A percentile compares a stretch with the other conserved stretches of the same genome.
These are phyloP conservation scores for Colostygia pectinataria DNA, from an alignment of 2,888 invertebrate genomes.

Conservation along the genomic window DNA sequence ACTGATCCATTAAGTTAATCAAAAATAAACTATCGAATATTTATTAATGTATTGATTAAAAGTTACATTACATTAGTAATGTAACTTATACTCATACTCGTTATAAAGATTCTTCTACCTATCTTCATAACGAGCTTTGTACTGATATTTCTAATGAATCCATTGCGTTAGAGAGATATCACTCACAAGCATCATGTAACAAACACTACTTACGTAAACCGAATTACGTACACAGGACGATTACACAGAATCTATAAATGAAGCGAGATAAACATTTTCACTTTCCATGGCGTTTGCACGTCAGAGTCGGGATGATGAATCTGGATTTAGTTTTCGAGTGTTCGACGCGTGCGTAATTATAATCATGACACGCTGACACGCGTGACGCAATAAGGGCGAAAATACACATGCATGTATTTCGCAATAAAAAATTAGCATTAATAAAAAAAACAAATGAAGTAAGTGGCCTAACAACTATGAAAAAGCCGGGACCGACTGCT, in stretches of 20 bases:
- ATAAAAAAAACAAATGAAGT: too few relatives aligned
- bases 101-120: too few relatives aligned
- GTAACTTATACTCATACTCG: too few relatives aligned
- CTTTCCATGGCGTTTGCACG: constrained; percentile 57
- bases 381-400: constrained; percentile 56
- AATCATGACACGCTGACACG: constrained; percentile 60
- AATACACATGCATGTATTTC: too few relatives aligned
- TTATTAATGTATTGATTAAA: too few relatives aligned
- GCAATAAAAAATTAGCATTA: too few relatives aligned
- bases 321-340: constrained; percentile 67
- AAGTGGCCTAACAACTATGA: too few relatives aligned
- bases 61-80: too few relatives aligned
- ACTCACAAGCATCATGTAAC: constrained; percentile 33
- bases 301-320: constrained; percentile 65
- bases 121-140: neutral
- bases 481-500: too few relatives aligned
- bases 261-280: constrained; percentile 59
- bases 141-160: neutral
- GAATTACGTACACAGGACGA: constrained; percentile 58
- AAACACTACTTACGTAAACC: constrained; percentile 50
- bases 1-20: too few relatives aligned
- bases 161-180: constrained; percentile 39
- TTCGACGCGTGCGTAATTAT: constrained; percentile 62
- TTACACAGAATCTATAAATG: constrained; percentile 66
- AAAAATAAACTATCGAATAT: too few relatives aligned